Base-by-base conservation (phyloP, 2,797 vertebrate species). In the Enteromius paludinosus region DNA sequence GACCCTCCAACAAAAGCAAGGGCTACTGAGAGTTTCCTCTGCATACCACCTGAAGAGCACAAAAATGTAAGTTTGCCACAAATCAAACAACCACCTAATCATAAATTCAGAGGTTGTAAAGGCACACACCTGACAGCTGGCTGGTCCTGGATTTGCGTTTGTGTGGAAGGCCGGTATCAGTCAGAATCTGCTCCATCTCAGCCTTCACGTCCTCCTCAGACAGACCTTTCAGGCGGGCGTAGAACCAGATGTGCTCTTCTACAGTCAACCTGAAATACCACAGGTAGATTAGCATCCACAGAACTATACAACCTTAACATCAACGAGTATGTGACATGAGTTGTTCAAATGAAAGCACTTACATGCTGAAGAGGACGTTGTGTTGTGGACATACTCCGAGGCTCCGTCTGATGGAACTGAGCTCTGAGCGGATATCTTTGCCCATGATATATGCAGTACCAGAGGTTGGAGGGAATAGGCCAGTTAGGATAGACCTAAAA, bases 241-340 rank as follows among this genome's bases (percentile, higher is more conserved):
- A 99, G 93, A 99, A 99, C 98, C 98, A 99, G 89, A 99, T 97
- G 90, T 99, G 98, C n/a, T 99, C 98, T 87, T 99, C 98, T 0
- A 99, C 98, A 0, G 98, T 99, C 90, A 99, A 90, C 96, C 98
- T 99, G 89, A 9, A 86, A 68, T 8, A 65, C 30, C 18, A 14
- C 52, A 49, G 66, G 15, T 66, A 7, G 28, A 45, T 52, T 45
- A 28, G 52, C 30, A 54, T 52, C 17, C 4, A 20, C 28, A 18
- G 3, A 81, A 73, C 23, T 45, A 45, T 62, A 3, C 35, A 68
- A 49, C 12, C 38, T 30, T 77, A 20, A 15, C 5, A 64, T 77
- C 10, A 70, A 30, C 2, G 4, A 52, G 33, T 52, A 33, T 72
- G 28, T 33, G 14, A 20, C 35, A 5, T 77, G 43, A 47, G 14